Conservation (phyloP, 1,140 invertebrate species). For the Mactra quadrangularis region DNA sequence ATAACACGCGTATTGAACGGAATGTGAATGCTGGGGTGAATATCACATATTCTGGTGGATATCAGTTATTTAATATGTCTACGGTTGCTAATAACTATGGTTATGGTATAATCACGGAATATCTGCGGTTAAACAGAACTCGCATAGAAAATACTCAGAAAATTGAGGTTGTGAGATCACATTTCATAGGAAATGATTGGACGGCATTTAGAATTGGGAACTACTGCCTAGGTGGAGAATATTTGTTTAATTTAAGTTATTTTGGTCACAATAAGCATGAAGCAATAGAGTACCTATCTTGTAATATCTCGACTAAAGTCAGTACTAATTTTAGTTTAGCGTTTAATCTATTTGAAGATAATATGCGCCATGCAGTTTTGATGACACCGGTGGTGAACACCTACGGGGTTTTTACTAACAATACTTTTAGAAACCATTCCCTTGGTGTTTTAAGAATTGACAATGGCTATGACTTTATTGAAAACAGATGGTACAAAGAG, state of each 20-base stretch:
- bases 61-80: slow-evolving; percentile 93
- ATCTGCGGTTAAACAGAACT: slow-evolving; percentile 74
- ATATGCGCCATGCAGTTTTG: slow-evolving; percentile 79
- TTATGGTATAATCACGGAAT: slow-evolving; percentile 80
- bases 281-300: slow-evolving; percentile 81
- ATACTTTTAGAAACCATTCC: slow-evolving; percentile 92
- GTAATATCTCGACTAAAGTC: slow-evolving; percentile 72
- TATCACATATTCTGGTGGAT: slow-evolving; percentile 95
- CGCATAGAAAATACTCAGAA: slow-evolving; percentile 72
- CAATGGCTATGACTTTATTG: slow-evolving; percentile 88
- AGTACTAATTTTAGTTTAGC: slow-evolving; percentile 80
- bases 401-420: slow-evolving; percentile 85
- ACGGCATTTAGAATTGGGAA: slow-evolving; percentile 81
- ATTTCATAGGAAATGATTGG: slow-evolving; percentile 78
- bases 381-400: slow-evolving; percentile 81
- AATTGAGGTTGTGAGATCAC: slow-evolving; percentile 75
- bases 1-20: slow-evolving; percentile 75
- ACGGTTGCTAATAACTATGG: slow-evolving; percentile 85
- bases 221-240: slow-evolving; percentile 77
- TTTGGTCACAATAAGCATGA: slow-evolving; percentile 79
- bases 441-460: slow-evolving; percentile 94
- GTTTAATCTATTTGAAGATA: slow-evolving; percentile 79
- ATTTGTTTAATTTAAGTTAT: slow-evolving; percentile 78
- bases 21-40: slow-evolving; percentile 85
- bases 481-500: slow-evolving; percentile 82